Conservation (phyloP, 2,113 vertebrate species). For the Charina bottae region DNA sequence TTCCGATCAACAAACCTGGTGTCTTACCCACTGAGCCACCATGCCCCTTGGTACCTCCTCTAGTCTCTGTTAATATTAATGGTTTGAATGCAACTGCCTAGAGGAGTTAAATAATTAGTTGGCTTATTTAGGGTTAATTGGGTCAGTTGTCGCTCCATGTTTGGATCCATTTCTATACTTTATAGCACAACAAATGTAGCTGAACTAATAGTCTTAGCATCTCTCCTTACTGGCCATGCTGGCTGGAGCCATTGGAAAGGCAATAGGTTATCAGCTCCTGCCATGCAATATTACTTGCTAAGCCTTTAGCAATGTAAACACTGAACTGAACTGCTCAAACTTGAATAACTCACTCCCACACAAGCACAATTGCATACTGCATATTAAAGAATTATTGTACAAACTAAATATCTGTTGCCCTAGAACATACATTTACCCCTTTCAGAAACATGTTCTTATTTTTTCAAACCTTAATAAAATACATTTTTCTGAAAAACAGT, state of each 20-base stretch:
- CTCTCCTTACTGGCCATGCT: neutral
- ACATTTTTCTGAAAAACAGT: neutral
- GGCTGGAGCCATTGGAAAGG: neutral
- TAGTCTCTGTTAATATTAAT: neutral
- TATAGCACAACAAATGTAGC: neutral
- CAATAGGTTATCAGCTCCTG: neutral
- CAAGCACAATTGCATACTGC: neutral
- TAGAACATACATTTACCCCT: neutral
- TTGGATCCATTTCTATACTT: neutral
- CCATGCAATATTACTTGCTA: neutral
- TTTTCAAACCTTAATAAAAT: conserved; percentile 2
- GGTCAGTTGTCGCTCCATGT: neutral
- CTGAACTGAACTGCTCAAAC: neutral
- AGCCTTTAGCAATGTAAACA: neutral
- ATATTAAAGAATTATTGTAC: neutral
- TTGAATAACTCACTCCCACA: neutral
- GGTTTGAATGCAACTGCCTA: neutral
- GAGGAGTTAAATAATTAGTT: neutral
- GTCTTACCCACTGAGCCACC: no score
- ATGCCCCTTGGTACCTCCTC: neutral
- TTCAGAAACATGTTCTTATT: neutral
- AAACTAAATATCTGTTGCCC: neutral
- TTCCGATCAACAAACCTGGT: no score
- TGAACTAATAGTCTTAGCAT: no score
- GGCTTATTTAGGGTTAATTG: neutral